Percentiles rank a stretch among this genome's conserved stretches.
phyloP scores from a whole-genome alignment of 2,797 vertebrate genomes.

The Esox masquinongy region DNA sequence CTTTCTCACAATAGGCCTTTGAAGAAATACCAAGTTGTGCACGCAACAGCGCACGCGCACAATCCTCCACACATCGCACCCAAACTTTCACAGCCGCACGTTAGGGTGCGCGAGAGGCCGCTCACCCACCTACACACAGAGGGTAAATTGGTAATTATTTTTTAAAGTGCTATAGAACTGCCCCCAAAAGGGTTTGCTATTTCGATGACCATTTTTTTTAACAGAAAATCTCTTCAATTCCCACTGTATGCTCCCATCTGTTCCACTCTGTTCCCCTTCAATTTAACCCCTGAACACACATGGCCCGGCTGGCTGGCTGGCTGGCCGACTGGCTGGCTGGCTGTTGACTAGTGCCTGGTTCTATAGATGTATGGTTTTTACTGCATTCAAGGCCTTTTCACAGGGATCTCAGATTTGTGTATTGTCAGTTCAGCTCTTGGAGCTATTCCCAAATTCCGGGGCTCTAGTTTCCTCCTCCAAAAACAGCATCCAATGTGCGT shows the following conservation, averaged over 20 bases:
- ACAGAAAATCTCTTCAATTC: slow-evolving; percentile 7
- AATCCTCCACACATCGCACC: not conserved
- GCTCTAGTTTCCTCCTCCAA: not conserved
- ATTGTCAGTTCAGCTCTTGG: not conserved
- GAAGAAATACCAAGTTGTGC: not conserved
- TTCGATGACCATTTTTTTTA: not conserved
- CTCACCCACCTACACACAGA: not conserved
- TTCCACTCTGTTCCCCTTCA: slow-evolving; percentile 5
- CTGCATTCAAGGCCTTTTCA: not conserved
- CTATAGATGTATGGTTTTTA: not conserved
- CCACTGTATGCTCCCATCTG: slow-evolving; percentile 4
- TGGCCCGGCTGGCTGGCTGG: not conserved
- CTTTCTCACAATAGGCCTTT: not conserved
- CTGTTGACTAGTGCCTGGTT: not conserved
- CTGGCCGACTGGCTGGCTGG: not conserved
- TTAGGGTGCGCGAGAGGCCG: not conserved
- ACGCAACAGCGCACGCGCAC: not conserved
- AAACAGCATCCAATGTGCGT: not conserved
- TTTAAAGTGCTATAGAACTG: not conserved
- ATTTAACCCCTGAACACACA: slow-evolving; percentile 6
- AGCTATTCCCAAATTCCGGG: not conserved
- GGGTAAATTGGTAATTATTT: not conserved
- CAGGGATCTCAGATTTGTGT: not conserved
- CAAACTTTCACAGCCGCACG: slow-evolving; percentile 2
- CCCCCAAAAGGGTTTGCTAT: not conserved